Percentiles rank a stretch among this genome's conserved stretches.
Evolutionary conservation across 2,113 vertebrate species (phyloP).

Genomic region (Saccopteryx bilineata): DNA sequence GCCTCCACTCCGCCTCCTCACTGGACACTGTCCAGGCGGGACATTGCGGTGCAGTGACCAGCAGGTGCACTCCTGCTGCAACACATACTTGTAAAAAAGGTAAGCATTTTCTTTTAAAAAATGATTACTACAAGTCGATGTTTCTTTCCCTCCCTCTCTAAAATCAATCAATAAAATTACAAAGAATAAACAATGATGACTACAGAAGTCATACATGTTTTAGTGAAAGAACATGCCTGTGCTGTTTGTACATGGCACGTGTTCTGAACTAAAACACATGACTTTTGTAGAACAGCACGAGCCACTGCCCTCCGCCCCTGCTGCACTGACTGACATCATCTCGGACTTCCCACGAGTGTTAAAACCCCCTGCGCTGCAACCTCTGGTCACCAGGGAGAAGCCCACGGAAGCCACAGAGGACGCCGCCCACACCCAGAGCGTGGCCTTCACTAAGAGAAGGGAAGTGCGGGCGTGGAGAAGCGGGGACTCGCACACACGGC

Average conservation of each 20-base stretch:
- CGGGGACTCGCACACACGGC: accelerated
- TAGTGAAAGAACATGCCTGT: too few species aligned
- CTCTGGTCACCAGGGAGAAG: background rate
- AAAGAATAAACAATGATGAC: background rate
- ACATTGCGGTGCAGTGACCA: background rate
- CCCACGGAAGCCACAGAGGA: background rate
- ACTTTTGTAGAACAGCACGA: too few species aligned
- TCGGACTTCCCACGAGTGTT: background rate
- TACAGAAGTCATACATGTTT: background rate
- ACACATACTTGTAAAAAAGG: background rate
- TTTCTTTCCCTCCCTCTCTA: too few species aligned
- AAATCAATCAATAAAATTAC: too few species aligned
- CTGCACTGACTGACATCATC: background rate
- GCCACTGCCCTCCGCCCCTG: background rate
- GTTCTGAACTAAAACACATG: background rate
- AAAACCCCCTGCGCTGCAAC: too few species aligned
- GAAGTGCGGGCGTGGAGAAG: accelerated
- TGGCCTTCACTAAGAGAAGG: accelerated
- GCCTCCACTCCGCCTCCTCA: too few species aligned
- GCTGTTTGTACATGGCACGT: too few species aligned
- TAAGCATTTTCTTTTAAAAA: background rate
- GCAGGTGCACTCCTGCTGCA: accelerated
- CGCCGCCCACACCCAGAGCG: too few species aligned
- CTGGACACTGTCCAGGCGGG: background rate
- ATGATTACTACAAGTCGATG: too few species aligned